A percentile compares a stretch with the other conserved stretches of the same genome.
These are phyloP conservation scores for Neodontobutis hainanensis DNA, from an alignment of 2,113 vertebrate species.

Conservation along the genomic window DNA sequence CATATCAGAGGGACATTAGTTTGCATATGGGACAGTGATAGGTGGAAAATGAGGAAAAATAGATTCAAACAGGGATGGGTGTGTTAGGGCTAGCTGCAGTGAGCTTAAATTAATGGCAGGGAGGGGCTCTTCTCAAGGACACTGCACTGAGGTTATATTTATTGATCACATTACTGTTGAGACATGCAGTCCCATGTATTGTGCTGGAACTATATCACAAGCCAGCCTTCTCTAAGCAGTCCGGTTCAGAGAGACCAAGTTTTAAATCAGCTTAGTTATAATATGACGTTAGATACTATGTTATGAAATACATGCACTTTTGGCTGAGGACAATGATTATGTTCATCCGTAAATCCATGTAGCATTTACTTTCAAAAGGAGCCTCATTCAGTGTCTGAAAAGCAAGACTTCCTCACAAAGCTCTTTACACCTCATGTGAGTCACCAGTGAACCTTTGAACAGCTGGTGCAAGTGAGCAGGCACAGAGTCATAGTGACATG, in stretches of 20 bases:
- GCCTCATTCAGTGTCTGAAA: slow-evolving; percentile 7
- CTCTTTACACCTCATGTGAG: slow-evolving; percentile 42
- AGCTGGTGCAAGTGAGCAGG: slow-evolving; percentile 44
- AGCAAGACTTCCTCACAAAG: slow-evolving; percentile 25
- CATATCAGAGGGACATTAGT: not conserved
- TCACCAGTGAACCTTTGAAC: slow-evolving; percentile 47
- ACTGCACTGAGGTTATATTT: slow-evolving; percentile 48
- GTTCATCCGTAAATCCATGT: not conserved
- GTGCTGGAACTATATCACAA: slow-evolving; percentile 15
- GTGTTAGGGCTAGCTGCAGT: slow-evolving; percentile 1
- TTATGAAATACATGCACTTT: slow-evolving; percentile 2
- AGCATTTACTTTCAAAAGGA: not conserved
- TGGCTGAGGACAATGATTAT: not conserved
- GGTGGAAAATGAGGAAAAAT: slow-evolving; percentile 21
- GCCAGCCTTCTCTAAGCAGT: not conserved
- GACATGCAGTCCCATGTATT: slow-evolving; percentile 18
- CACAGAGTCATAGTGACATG: slow-evolving; percentile 20
- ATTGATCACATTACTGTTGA: slow-evolving; percentile 46
- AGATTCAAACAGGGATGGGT: slow-evolving; percentile 12
- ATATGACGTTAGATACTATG: not conserved
- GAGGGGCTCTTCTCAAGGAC: slow-evolving; percentile 58
- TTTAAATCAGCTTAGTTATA: slow-evolving; percentile 16
- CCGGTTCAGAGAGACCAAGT: not conserved
- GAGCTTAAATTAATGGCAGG: slow-evolving; percentile 32
- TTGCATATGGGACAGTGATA: slow-evolving; percentile 7